phyloP scores from a whole-genome alignment of 2,113 vertebrate species.

The Eubucco bourcierii region DNA sequence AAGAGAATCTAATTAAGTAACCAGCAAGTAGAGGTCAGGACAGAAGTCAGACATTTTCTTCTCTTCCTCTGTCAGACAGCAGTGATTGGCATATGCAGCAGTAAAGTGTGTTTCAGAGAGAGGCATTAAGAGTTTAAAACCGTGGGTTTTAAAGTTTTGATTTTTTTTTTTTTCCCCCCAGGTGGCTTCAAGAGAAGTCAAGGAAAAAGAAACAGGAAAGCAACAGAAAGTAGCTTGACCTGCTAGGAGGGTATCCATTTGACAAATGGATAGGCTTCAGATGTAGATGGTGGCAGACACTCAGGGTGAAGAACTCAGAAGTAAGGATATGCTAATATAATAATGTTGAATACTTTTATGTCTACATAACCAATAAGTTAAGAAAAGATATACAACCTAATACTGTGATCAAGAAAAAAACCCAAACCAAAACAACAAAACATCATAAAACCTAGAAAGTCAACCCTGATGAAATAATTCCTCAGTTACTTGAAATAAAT shows the following conservation, averaged over 20 bases:
- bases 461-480: neutral
- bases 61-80: neutral
- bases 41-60: neutral
- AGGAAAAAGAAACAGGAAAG: neutral
- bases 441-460: neutral
- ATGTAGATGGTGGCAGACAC: neutral
- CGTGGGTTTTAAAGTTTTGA: neutral
- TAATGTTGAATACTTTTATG: neutral
- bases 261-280: neutral
- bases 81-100: neutral
- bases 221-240: neutral
- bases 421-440: no score
- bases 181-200: neutral
- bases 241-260: fast-evolving
- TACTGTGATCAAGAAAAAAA: neutral
- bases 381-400: neutral
- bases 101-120: neutral
- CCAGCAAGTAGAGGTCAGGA: neutral
- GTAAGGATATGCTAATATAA: neutral
- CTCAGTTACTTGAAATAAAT: neutral
- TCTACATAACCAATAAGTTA: neutral
- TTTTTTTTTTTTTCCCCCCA: neutral
- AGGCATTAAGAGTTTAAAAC: neutral
- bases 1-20: neutral
- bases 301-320: neutral